Evolutionary conservation across 2,888 invertebrate species (phyloP).

Genomic region (Pristionchus japonicus): DNA sequence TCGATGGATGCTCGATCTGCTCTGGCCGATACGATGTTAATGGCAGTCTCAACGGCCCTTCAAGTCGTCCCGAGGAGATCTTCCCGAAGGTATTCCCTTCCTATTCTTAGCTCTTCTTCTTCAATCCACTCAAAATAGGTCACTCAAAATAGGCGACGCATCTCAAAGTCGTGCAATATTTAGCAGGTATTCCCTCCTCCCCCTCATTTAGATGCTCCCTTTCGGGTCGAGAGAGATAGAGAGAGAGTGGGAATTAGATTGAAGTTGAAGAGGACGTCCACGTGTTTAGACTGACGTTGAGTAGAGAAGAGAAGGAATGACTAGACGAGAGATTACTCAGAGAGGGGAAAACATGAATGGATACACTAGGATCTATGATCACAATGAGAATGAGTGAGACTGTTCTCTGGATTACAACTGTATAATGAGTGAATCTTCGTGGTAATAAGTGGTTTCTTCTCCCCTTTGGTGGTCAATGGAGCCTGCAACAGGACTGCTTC

Average conservation of each 20-base stretch:
- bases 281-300: neutral
- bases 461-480: neutral
- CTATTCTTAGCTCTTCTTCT: too few relatives aligned
- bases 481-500: neutral
- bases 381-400: neutral
- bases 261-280: slow-evolving; percentile 1
- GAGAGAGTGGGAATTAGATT: neutral
- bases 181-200: neutral
- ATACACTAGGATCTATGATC: neutral
- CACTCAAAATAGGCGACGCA: neutral
- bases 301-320: neutral
- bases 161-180: neutral
- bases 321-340: neutral
- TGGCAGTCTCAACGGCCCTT: slow-evolving; percentile 47
- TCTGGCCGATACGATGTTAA: slow-evolving; percentile 45
- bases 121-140: too few relatives aligned
- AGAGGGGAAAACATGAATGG: neutral
- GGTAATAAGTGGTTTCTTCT: neutral
- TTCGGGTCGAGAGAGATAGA: too few relatives aligned
- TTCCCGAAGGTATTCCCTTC: slow-evolving; percentile 36
- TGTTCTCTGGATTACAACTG: neutral
- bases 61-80: slow-evolving; percentile 42
- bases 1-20: slow-evolving; percentile 48
- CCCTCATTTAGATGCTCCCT: neutral
- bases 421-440: neutral